phyloP scores from a whole-genome alignment of 1,140 invertebrate genomes.

The Drosophila virilis region DNA sequence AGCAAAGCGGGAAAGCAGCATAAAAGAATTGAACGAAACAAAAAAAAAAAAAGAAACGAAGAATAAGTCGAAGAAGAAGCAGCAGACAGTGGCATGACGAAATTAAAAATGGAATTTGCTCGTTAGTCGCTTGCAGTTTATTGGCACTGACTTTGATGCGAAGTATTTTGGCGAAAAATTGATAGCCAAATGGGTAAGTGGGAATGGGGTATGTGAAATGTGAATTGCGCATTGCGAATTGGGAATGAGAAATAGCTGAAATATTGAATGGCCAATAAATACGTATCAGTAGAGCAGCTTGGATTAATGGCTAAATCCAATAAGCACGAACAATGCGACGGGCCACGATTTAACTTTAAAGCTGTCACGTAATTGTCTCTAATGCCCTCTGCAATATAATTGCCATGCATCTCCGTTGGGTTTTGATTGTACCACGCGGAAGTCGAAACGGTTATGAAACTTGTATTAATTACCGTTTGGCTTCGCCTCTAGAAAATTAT shows the following conservation, averaged over 20 bases:
- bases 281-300: slow-evolving; percentile 7
- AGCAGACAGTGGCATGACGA: slow-evolving; percentile 35
- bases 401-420: background rate
- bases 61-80: too few species aligned
- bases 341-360: background rate
- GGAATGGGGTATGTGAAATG: background rate
- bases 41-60: background rate
- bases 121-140: slow-evolving; percentile 68
- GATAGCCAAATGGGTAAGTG: slow-evolving; percentile 23
- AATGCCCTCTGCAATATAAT: slow-evolving; percentile 1
- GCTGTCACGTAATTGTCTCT: slow-evolving; percentile 2
- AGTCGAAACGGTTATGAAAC: background rate
- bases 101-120: slow-evolving; percentile 80
- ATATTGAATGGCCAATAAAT: slow-evolving; percentile 27
- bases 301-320: slow-evolving; percentile 36
- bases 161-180: slow-evolving; percentile 65
- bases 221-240: slow-evolving; percentile 12
- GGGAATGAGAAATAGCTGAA: slow-evolving; percentile 7
- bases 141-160: slow-evolving; percentile 70
- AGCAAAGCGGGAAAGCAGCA: slow-evolving; percentile 3
- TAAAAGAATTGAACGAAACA: slow-evolving; percentile 35
- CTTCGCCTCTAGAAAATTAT: too few species aligned
- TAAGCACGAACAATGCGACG: slow-evolving; percentile 17
- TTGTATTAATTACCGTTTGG: background rate
- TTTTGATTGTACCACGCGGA: background rate